Conservation (phyloP, 2,888 invertebrate genomes). For the Andrena praecox region DNA sequence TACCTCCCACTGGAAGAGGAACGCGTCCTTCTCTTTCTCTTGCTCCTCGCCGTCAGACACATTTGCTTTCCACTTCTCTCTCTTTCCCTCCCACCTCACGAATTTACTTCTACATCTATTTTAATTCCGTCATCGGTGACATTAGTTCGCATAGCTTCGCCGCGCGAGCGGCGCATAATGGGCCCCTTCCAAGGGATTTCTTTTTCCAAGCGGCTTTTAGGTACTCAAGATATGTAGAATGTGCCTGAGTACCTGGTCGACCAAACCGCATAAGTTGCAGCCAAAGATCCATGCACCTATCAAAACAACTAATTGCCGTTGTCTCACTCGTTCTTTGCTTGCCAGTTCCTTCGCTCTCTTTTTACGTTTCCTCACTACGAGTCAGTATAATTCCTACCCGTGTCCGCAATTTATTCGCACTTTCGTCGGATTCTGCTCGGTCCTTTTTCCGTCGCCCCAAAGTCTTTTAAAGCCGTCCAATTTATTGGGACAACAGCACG, state of each 20-base stretch:
- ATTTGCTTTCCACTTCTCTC: constrained; percentile 32
- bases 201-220: background rate
- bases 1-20: constrained; percentile 76
- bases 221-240: too few species aligned
- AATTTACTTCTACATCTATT: constrained; percentile 68
- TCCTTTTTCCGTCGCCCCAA: constrained; percentile 47
- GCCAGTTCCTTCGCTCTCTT: background rate
- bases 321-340: background rate
- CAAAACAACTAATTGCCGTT: constrained; percentile 20
- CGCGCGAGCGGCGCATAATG: constrained; percentile 26
- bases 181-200: background rate
- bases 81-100: constrained; percentile 35
- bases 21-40: constrained; percentile 48
- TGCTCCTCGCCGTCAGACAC: background rate
- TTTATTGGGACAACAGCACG: constrained; percentile 75
- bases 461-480: constrained; percentile 71
- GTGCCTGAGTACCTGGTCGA: too few species aligned
- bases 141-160: constrained; percentile 50
- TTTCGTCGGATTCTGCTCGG: constrained; percentile 22
- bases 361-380: constrained; percentile 10
- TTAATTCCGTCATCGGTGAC: constrained; percentile 73
- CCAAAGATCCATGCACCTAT: background rate
- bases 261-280: background rate
- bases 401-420: constrained; percentile 58
- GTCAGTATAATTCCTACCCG: constrained; percentile 23